Base-by-base conservation (phyloP, 2,888 invertebrate species). In the Phortica magna region DNA sequence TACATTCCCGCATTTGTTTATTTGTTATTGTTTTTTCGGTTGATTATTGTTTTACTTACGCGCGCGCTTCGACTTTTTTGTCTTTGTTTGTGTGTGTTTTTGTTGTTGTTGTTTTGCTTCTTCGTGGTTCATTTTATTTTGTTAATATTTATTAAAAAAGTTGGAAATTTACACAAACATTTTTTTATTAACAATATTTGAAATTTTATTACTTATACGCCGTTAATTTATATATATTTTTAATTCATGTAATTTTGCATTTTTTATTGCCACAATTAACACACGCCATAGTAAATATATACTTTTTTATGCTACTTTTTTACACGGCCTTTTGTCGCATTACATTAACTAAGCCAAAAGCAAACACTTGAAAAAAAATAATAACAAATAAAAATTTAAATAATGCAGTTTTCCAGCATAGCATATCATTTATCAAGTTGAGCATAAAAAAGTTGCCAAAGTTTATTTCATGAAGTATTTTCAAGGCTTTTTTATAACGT, bases 111-210 rank as follows among this genome's bases (percentile, higher is more conserved):
- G 19, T 22, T 61, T 22, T 61, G 19, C 19, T 22, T 61, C 61
- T 61, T 42, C n/a, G 43, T 43, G 39, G 14, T 72, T 64, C 7
- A 17, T 43, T 76, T 67, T 78, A 61, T 64, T 72, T 7, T 31
- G 87, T 83, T 82, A 85, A 78, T 72, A 82, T 78, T 81, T 77
- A 72, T 74, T 78, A 78, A 79, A 82, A 41, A n/a, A 39, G 65
- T 65, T 65, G n/a, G 41, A 65, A 31, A 31, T 39, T 65, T 12
- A n/a, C 41, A 41, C 41, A 65, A 65, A 41, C 65, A 65, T 65
- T 65, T 65, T 65, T 41, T 39, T 42, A 41, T 39, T 59, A 14
- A 4, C 5, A 31, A 4, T 31, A 31, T 31, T 31, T 31, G 17
- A 17, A 59, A 4, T 59, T 2, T 39, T 39, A 53, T 53, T 53